These are phyloP conservation scores for Eristalis intricaria DNA, from an alignment of 2,888 invertebrate species.

Conservation along the genomic window DNA sequence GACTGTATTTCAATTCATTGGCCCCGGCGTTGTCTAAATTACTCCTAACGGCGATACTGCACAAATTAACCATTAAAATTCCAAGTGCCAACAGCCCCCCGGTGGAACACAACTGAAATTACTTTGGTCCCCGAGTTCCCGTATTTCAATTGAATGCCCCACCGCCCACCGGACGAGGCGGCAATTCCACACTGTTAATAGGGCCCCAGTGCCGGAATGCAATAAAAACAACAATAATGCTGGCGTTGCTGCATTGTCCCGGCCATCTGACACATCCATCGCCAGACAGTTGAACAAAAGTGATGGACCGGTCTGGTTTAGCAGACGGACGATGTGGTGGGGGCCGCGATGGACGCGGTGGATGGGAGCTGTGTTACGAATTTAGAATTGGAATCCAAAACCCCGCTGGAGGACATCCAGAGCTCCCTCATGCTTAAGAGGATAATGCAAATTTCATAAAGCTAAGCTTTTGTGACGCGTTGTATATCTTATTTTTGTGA, in stretches of 20 bases:
- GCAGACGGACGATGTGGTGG: background rate
- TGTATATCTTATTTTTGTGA: background rate
- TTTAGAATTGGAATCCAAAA: conserved; percentile 37
- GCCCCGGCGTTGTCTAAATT: conserved; percentile 45
- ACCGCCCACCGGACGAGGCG: conserved; percentile 13
- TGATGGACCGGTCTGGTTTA: conserved; percentile 55
- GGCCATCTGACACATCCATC: conserved; percentile 24
- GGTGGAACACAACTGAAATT: background rate
- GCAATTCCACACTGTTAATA: background rate
- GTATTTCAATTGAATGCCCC: conserved; percentile 59
- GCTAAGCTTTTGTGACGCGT: conserved; percentile 27
- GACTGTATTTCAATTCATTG: conserved; percentile 32
- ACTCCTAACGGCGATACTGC: conserved; percentile 38
- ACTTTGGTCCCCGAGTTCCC: conserved; percentile 7
- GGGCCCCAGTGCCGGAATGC: conserved; percentile 14
- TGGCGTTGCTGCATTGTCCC: conserved; percentile 23
- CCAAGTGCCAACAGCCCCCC: conserved; percentile 13
- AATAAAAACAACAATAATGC: conserved; percentile 45
- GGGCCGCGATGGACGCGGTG: background rate
- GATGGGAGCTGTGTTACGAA: conserved; percentile 31
- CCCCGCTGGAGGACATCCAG: conserved; percentile 12
- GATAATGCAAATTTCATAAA: conserved; percentile 62
- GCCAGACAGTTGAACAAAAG: conserved; percentile 37
- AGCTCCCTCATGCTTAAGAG: conserved; percentile 31
- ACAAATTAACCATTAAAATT: conserved; percentile 63